Base-by-base conservation (phyloP, 2,113 vertebrate species). In the Sinosuthora webbiana region DNA sequence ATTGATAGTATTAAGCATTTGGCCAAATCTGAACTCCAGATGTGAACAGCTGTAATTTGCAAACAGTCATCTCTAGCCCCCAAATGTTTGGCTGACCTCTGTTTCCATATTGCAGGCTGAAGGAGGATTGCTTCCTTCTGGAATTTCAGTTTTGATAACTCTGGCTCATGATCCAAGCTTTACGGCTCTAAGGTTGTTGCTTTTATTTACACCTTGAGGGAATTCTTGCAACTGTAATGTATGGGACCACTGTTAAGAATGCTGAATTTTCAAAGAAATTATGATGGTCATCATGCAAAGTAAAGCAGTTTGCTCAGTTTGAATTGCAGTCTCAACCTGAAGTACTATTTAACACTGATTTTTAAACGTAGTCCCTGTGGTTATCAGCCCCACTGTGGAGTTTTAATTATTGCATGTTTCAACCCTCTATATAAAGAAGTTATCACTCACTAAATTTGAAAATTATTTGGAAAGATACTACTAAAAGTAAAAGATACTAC, bases 51-150 rank as follows among this genome's bases (percentile, higher is more conserved):
- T 94, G 91, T 87, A 74, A 67, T 78, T 81, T 93, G 78, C 84
- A 79, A 86, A 78, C 75, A 88, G 50, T 90, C 95, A 60, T 94
- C 60, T 91, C 71, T 78, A 88, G 63, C 64, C 64, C 60, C 83
- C 47, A 83, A 50, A 79, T 65, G 67, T 91, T 94, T 97, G 93
- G 76, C 90, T 97, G 83, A 95, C 68, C 89, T 93, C 87, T 90
- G 42, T 86, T 92, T 96, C 76, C 62, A 45, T 92, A 86, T 82
- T 83, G 57, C 77, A 83, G 60, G 60, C 88, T 92, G 77, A 81
- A 93, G 39, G 88, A 88, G 73, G 74, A 89, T 92, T 57, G 57
- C 91, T 94, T 96, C 76, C 64, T 81, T 85, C 79, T 91, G 92
- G 85, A 92, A 83, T 87, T 91, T 76, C 35, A n/a, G 77, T 88